A percentile compares a stretch with the other conserved stretches of the same genome.
These are phyloP conservation scores for Poecilia wingei DNA, from an alignment of 2,797 vertebrate genomes.

Conservation along the genomic window DNA sequence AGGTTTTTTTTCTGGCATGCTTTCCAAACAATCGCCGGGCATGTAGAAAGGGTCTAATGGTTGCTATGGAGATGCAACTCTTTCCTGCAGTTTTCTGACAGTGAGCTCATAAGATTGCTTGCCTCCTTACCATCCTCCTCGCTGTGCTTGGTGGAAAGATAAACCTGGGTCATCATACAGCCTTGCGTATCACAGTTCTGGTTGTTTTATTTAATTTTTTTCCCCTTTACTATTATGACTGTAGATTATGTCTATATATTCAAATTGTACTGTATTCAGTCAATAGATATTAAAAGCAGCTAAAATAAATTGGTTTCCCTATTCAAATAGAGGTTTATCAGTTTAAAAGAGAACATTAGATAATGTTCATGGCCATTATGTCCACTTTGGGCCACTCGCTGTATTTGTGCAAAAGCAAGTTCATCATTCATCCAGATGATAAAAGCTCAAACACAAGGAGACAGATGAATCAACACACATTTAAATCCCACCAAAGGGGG, in stretches of 20 bases:
- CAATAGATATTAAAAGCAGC: not conserved
- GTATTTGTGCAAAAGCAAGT: constrained; percentile 23
- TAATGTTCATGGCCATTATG: constrained; percentile 12
- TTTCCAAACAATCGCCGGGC: not conserved
- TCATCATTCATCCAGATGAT: constrained; percentile 1
- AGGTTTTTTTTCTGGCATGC: not conserved
- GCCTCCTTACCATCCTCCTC: not conserved
- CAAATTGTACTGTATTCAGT: not conserved
- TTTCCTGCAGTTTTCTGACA: not conserved
- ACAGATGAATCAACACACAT: constrained; percentile 20
- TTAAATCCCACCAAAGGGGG: constrained; percentile 15
- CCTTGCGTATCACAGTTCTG: not conserved
- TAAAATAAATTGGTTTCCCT: not conserved
- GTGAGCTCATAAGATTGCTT: not conserved
- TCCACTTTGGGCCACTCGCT: constrained; percentile 36
- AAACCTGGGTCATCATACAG: not conserved
- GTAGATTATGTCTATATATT: not conserved
- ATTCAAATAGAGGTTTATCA: not conserved
- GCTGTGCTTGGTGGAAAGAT: not conserved
- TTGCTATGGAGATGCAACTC: constrained; percentile 7
- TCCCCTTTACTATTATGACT: not conserved
- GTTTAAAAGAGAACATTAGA: not conserved
- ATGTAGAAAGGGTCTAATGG: constrained; percentile 1
- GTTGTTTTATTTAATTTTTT: not conserved
- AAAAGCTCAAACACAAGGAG: constrained; percentile 18